Percentiles rank a stretch among this genome's conserved stretches.
Conservation (phyloP, 1,140 invertebrate genomes). For the Aricia agestis region DNA sequence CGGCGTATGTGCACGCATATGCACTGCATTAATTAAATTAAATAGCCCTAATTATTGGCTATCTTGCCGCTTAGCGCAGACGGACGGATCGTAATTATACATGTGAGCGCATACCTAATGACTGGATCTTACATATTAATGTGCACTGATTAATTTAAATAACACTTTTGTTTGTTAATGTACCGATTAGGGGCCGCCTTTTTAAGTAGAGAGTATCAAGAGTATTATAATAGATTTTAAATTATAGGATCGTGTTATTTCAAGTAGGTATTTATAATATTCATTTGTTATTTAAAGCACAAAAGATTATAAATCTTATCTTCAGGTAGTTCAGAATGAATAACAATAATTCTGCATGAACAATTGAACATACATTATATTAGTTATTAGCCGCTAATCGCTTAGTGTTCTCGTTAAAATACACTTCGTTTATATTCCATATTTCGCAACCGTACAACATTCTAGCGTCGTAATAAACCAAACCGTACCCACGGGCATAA, state of each 20-base stretch:
- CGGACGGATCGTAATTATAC: slow-evolving; percentile 27
- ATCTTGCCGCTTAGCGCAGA: slow-evolving; percentile 30
- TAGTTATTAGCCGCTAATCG: no score
- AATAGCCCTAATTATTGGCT: slow-evolving; percentile 36
- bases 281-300: no score
- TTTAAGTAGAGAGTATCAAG: not conserved
- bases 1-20: slow-evolving; percentile 23
- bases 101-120: slow-evolving; percentile 9
- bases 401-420: no score
- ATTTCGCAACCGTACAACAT: not conserved
- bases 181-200: not conserved
- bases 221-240: not conserved
- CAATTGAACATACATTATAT: no score
- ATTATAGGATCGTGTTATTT: not conserved
- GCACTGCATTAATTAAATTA: slow-evolving; percentile 36
- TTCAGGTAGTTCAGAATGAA: no score
- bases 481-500: not conserved
- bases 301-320: no score
- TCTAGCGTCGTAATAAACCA: not conserved
- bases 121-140: not conserved
- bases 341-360: no score
- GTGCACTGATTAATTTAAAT: not conserved
- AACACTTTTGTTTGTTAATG: not conserved
- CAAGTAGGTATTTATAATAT: no score
- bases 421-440: no score